A percentile compares a stretch with the other conserved stretches of the same genome.
phyloP scores from a whole-genome alignment of 2,888 invertebrate genomes.

The Xylota segnis region DNA sequence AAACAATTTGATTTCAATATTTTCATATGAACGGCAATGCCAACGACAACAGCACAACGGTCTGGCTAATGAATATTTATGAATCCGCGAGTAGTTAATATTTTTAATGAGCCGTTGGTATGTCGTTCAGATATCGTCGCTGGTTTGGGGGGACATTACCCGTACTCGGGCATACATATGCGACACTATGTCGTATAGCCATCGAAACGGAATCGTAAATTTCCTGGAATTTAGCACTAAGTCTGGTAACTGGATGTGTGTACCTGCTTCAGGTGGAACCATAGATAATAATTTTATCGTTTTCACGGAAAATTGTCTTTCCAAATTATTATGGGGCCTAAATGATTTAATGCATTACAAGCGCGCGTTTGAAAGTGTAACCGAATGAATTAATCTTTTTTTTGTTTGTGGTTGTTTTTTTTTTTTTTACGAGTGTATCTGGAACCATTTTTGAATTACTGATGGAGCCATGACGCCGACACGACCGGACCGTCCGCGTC shows the following conservation, averaged over 20 bases:
- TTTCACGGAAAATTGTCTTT: slow-evolving; percentile 66
- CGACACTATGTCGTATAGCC: slow-evolving; percentile 23
- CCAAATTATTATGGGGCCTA: slow-evolving; percentile 69
- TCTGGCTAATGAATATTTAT: slow-evolving; percentile 75
- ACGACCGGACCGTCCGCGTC: too few species aligned
- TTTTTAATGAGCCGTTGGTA: slow-evolving; percentile 73
- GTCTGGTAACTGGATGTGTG: slow-evolving; percentile 8
- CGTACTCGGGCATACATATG: neutral
- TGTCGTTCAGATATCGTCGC: slow-evolving; percentile 55
- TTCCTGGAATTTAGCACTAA: slow-evolving; percentile 68
- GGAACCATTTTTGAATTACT: slow-evolving; percentile 57
- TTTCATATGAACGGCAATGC: slow-evolving; percentile 64
- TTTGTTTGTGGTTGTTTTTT: slow-evolving; percentile 11
- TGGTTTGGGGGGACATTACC: neutral
- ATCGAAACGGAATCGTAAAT: slow-evolving; percentile 46
- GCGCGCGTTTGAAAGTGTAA: slow-evolving; percentile 62
- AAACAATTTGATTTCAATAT: slow-evolving; percentile 67
- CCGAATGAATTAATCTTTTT: slow-evolving; percentile 40
- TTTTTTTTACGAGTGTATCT: slow-evolving; percentile 48
- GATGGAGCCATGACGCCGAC: slow-evolving; percentile 40
- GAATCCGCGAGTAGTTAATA: slow-evolving; percentile 69
- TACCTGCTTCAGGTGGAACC: slow-evolving; percentile 60
- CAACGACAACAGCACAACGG: slow-evolving; percentile 50
- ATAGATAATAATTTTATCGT: slow-evolving; percentile 75
- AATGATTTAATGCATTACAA: slow-evolving; percentile 68